Conservation (phyloP, 2,113 vertebrate genomes). For the Silurus glanis region DNA sequence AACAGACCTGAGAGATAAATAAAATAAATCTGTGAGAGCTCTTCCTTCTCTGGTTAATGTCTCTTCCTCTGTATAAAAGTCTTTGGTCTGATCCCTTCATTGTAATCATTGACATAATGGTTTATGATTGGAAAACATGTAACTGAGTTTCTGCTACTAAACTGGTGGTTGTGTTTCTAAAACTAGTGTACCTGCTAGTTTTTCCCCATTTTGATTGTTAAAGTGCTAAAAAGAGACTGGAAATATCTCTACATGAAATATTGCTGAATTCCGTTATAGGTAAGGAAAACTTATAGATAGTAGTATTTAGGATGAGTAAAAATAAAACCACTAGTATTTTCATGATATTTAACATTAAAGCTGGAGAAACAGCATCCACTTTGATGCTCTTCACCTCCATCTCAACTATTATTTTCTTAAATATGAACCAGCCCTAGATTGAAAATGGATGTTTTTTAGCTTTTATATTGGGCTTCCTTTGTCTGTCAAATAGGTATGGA, state of each 20-base stretch:
- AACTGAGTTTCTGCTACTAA: not conserved
- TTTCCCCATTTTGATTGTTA: not conserved
- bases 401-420: not conserved
- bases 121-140: not conserved
- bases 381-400: not conserved
- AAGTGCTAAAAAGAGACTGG: not conserved
- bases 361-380: not conserved
- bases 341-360: not conserved
- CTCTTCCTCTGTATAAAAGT: not conserved
- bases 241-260: not conserved
- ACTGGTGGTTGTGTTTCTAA: not conserved
- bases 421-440: not conserved
- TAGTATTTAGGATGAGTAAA: not conserved
- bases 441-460: not conserved
- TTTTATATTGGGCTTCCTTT: not conserved
- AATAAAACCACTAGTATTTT: not conserved
- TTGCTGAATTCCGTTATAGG: not conserved
- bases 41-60: not conserved
- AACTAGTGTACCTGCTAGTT: not conserved
- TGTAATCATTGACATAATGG: not conserved
- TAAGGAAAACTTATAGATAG: not conserved
- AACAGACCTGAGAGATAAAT: not conserved
- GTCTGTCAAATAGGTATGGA: not conserved
- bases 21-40: not conserved
- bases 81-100: not conserved